Evolutionary conservation across 2,888 invertebrate species (phyloP), one percentile per base, ranked within the genome.

Genomic region (Amphipyra berbera): DNA sequence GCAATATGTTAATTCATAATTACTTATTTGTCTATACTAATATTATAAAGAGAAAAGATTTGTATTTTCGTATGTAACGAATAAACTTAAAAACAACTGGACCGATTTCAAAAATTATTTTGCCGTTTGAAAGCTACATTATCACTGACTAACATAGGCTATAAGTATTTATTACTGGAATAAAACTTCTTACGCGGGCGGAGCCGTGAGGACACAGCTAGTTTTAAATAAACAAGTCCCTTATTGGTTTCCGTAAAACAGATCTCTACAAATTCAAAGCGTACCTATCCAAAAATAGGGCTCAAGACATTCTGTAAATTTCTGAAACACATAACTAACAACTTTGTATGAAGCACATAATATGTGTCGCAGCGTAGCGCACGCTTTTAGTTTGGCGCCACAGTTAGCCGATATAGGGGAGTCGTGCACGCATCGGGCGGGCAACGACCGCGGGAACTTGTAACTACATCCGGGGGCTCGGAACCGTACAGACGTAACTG

Each of bases 381-480:
- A 76, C 54, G 78, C 68, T 79, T 80, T 85, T 83, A 82, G 82
- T 84, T 83, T 86, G 83, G 85, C 89, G 92, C 89, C 91, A 89
- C 85, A 87, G 88, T 90, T 88, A 89, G 84, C 88, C 87, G 89
- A 92, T 90, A 90, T 91, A 91, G 90, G 90, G 91, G 90, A 92
- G 89, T 87, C 89, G 88, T 82, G 88, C 90, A 90, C 90, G 91
- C 90, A 88, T 82, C 84, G 82, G 79, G 83, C 93, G 93, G 93
- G 86, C 94, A 94, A 91, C 92, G 94, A 94, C 94, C 94, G 93
- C 90, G 90, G 88, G 94, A 94, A 94, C 94, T 94, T 95, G 94
- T 92, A 92, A 94, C 94, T 93, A 94, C 92, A 93, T 94, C 90
- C 86, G 87, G 82, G 82, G 77, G 78, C 82, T 78, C 82, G 76